Evolutionary conservation across 2,888 invertebrate genomes (phyloP).

Genomic region (Lysandra coridon): DNA sequence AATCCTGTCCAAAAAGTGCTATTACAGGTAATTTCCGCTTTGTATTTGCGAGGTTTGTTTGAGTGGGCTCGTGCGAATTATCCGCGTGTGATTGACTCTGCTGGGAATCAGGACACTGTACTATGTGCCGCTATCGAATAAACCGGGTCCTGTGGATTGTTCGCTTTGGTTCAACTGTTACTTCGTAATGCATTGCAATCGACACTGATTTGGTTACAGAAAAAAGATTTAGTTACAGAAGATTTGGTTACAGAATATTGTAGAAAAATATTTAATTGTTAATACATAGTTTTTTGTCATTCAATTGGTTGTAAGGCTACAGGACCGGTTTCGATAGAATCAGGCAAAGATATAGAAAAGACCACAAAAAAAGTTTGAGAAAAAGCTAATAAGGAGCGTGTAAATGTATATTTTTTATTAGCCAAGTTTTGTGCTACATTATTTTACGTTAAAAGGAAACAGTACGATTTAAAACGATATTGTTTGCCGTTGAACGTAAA

Average conservation of each 20-base stretch:
- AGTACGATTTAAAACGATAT: background rate
- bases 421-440: no score
- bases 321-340: no score
- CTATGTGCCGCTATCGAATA: background rate
- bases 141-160: background rate
- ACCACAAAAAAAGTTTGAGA: no score
- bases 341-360: no score
- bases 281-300: no score
- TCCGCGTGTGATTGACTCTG: constrained; percentile 20
- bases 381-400: no score
- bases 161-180: background rate
- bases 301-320: no score
- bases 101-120: background rate
- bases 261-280: background rate
- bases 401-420: no score
- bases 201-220: background rate
- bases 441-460: no score
- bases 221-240: background rate
- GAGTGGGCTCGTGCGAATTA: constrained; percentile 10
- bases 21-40: constrained; percentile 20
- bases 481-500: background rate
- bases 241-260: background rate
- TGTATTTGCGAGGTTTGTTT: constrained; percentile 5
- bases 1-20: background rate
- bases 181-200: background rate